Percentiles rank a stretch among this genome's conserved stretches.
Evolutionary conservation across 2,113 vertebrate species (phyloP).

Genomic region (Elephas maximus): DNA sequence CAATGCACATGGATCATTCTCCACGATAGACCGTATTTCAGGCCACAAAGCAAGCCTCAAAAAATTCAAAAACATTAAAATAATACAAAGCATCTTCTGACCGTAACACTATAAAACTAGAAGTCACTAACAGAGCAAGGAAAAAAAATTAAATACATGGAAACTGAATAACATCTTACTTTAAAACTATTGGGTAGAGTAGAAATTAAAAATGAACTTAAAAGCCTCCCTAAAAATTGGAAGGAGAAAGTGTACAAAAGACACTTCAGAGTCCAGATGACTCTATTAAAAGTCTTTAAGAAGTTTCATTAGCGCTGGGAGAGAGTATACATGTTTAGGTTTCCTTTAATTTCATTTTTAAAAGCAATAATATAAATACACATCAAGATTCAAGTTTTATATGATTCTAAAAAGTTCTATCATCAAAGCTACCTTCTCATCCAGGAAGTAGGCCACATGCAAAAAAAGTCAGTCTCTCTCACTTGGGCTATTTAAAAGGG

Average conservation of each 20-base stretch:
- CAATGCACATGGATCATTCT: neutral
- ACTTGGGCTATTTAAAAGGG: neutral
- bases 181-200: neutral
- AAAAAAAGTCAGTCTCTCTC: neutral
- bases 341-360: neutral
- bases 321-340: neutral
- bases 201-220: too few species aligned
- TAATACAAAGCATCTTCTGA: neutral
- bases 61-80: neutral
- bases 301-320: neutral
- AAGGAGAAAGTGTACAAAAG: neutral
- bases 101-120: neutral
- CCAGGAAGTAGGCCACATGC: neutral
- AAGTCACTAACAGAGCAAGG: neutral
- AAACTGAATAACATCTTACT: neutral
- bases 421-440: constrained; percentile 19
- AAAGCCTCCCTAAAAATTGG: neutral
- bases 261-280: constrained; percentile 12
- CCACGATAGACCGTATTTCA: neutral
- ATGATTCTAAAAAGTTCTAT: constrained; percentile 26
- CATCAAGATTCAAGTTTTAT: constrained; percentile 34
- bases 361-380: constrained; percentile 15
- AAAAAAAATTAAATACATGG: neutral
- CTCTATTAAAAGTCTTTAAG: neutral
- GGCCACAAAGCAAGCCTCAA: neutral